A percentile compares a stretch with the other conserved stretches of the same genome.
These are phyloP conservation scores for Diadema setosum DNA, from an alignment of 35 echinoderm and acorn worm genomes.

Conservation along the genomic window DNA sequence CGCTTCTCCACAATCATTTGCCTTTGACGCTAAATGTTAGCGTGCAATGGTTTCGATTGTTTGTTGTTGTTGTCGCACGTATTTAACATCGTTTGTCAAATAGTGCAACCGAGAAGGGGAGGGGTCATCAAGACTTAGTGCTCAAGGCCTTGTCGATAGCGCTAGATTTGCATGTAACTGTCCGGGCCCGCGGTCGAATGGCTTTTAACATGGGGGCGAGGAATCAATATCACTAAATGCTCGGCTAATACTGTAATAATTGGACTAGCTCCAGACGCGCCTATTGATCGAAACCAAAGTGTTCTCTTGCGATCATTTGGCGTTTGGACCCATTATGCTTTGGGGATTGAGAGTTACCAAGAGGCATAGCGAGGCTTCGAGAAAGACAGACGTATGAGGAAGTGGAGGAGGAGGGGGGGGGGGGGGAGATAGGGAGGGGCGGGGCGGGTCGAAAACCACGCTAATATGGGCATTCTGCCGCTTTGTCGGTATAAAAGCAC, in stretches of 20 bases:
- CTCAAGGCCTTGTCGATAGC: background rate
- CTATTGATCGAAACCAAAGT: background rate
- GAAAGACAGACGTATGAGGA: background rate
- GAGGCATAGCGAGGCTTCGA: background rate
- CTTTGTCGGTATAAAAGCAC: too few relatives aligned
- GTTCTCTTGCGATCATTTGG: background rate
- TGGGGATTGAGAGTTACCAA: background rate
- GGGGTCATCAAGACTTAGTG: too few relatives aligned
- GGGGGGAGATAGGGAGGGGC: background rate
- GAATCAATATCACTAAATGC: background rate
- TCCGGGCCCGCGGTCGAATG: background rate
- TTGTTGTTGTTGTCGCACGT: too few relatives aligned
- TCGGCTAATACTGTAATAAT: background rate
- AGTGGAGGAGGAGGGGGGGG: background rate
- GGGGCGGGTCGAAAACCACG: too few relatives aligned
- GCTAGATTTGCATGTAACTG: background rate
- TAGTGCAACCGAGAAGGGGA: too few relatives aligned
- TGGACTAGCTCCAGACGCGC: background rate
- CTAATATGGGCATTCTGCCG: too few relatives aligned
- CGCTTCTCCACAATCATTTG: too few relatives aligned
- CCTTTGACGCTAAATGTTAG: too few relatives aligned
- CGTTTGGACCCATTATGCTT: background rate
- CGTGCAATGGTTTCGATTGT: too few relatives aligned
- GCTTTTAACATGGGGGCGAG: background rate
- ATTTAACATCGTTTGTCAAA: too few relatives aligned